phyloP scores from a whole-genome alignment of 2,797 vertebrate species.

The Rhinella marina region DNA sequence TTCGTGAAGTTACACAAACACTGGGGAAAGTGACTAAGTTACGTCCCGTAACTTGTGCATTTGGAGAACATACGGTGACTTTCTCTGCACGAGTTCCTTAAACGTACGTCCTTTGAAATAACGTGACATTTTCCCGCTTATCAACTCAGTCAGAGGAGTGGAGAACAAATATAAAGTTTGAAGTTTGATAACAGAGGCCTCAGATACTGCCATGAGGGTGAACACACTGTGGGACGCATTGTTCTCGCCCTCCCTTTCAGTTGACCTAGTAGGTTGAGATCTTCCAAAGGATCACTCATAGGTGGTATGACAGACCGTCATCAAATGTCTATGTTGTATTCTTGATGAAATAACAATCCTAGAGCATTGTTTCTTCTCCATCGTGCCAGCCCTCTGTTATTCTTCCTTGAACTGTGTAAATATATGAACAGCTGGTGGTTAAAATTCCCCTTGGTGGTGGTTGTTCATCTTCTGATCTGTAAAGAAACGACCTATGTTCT shows the following conservation, averaged over 20 bases:
- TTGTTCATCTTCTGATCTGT: too few relatives aligned
- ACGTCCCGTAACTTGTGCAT: not conserved
- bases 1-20: conserved; percentile 14
- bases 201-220: not conserved
- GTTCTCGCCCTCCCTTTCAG: not conserved
- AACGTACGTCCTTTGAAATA: not conserved
- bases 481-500: too few relatives aligned
- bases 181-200: not conserved
- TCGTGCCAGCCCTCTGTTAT: too few relatives aligned
- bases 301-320: too few relatives aligned
- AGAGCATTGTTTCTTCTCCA: too few relatives aligned
- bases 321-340: too few relatives aligned
- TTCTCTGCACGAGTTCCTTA: conserved; percentile 21
- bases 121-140: conserved; percentile 22
- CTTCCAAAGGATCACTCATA: too few relatives aligned
- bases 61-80: conserved; percentile 17
- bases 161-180: not conserved
- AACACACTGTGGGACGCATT: not conserved
- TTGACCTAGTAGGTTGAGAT: not conserved
- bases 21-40: conserved; percentile 31
- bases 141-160: not conserved
- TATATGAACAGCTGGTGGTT: too few relatives aligned
- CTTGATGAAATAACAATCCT: too few relatives aligned
- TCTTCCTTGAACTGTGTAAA: too few relatives aligned
- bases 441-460: too few relatives aligned